Base-by-base conservation (phyloP, 2,797 vertebrate genomes). In the Scolopax rusticola region DNA sequence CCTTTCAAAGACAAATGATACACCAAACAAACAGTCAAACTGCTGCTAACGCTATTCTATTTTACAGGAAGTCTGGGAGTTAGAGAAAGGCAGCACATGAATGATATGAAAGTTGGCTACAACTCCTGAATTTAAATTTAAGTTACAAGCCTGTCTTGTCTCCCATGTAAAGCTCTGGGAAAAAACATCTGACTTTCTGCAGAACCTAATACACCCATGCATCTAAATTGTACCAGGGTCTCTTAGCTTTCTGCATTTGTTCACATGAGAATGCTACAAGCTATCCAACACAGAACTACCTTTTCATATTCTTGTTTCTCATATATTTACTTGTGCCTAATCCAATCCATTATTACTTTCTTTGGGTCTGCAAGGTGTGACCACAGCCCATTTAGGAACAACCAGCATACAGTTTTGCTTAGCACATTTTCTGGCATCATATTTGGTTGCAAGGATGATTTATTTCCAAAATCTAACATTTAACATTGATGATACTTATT, bases 41-140 rank as follows among this genome's bases (percentile, higher is more conserved):
- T 57, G 23, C 27, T 83, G 12, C 15, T 69, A 53, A n/a, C 13
- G 50, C 50, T 70, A 5, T 64, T 65, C 25, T 16, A 53, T 48
- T 54, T 89, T 57, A 90, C 68, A 93, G 92, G 75, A 93, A 95
- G 25, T 36, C 69, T 67, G 63, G 70, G 85, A 81, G 78, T 93
- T 92, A 79, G 27, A 16, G 76, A 27, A 81, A 75, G 73, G 50
- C 47, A 78, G 33, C 27, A 36, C 50, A 65, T 0, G 5, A 36
- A n/a, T 27, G 27, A 90, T 71, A 50, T 86, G n/a, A 86, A 94
- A 85, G 54, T 40, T 88, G 65, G 50, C 43, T 92, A 38, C 54
- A 65, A 54, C 8, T 77, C 23, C 48, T 57, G 64, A 60, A 77
- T 38, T 53, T 69, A 43, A 89, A 63, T 61, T 89, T 74, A 47